Evolutionary conservation across 2,113 vertebrate genomes (phyloP).

Genomic region (Ochotona curzoniae): DNA sequence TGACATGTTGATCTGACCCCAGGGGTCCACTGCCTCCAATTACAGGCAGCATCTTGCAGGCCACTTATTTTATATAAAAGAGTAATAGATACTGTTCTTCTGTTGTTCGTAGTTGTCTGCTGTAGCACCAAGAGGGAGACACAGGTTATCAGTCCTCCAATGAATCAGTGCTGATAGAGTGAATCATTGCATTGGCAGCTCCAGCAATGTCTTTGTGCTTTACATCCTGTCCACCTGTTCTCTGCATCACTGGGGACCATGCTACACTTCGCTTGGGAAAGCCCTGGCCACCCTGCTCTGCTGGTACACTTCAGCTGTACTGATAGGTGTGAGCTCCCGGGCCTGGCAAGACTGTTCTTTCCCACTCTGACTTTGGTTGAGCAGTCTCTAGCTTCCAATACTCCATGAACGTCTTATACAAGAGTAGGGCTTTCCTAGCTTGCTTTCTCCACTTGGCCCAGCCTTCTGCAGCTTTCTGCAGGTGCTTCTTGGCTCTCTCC

Average conservation of each 20-base stretch:
- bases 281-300: no score
- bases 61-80: neutral
- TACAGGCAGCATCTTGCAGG: neutral
- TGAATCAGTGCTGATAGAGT: neutral
- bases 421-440: no score
- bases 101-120: neutral
- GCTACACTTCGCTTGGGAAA: neutral
- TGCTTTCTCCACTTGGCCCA: no score
- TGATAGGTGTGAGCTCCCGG: neutral
- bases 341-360: neutral
- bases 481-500: no score
- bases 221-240: neutral
- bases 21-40: neutral
- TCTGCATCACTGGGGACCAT: neutral
- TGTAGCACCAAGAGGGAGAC: neutral
- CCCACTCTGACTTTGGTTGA: no score
- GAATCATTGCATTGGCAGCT: neutral
- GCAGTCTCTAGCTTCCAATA: neutral
- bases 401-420: no score
- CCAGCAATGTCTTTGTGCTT: neutral
- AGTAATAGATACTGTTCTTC: neutral
- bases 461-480: neutral
- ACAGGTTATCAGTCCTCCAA: neutral
- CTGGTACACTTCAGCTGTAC: accelerated
- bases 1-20: neutral